phyloP scores from a whole-genome alignment of 2,888 invertebrate genomes.

The Microctonus aethiopoides region DNA sequence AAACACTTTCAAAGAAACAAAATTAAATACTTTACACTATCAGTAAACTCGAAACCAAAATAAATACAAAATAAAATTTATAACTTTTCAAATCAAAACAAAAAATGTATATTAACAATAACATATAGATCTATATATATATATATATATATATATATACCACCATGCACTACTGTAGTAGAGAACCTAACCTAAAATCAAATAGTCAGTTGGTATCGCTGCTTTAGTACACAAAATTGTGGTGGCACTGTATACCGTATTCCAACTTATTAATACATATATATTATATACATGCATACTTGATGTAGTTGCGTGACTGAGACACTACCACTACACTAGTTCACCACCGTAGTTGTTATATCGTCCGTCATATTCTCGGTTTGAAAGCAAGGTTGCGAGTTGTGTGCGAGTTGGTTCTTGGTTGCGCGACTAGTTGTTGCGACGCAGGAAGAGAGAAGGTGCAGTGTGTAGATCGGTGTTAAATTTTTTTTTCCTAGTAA shows the following conservation, averaged over 20 bases:
- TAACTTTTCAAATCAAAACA: no score
- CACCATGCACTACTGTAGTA: conserved; percentile 40
- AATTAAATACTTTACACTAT: no score
- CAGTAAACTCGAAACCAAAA: no score
- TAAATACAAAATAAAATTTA: no score
- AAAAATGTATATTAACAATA: neutral
- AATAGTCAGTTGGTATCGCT: conserved; percentile 46
- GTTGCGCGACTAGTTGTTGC: conserved; percentile 58
- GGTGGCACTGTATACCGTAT: conserved; percentile 52
- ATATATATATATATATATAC: neutral
- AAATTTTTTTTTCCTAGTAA: conserved; percentile 22
- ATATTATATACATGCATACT: no score
- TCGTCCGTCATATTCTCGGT: conserved; percentile 65
- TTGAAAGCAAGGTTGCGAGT: conserved; percentile 63
- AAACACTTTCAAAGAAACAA: no score
- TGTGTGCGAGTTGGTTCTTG: conserved; percentile 27
- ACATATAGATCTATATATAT: no score
- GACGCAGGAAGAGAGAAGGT: conserved; percentile 59
- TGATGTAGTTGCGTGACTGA: conserved; percentile 49
- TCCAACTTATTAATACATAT: no score
- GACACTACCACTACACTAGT: conserved; percentile 36
- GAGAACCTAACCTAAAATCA: conserved; percentile 57
- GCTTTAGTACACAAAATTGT: conserved; percentile 37
- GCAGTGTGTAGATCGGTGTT: conserved; percentile 43
- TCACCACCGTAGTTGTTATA: conserved; percentile 37